Conservation (phyloP, 2,888 invertebrate species). For the Ormyrus pomaceus region DNA sequence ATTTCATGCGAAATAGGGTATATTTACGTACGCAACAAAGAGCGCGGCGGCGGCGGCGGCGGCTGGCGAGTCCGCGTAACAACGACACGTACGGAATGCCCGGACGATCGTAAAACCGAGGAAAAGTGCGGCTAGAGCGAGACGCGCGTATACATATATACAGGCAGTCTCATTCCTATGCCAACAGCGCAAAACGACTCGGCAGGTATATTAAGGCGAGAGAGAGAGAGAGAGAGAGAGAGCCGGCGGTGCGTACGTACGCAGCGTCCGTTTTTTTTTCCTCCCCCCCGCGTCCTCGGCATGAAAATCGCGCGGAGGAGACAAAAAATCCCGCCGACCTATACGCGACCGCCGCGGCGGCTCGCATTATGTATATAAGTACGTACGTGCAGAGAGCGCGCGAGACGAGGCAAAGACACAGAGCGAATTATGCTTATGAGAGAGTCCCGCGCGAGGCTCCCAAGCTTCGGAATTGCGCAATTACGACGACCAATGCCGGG, state of each 20-base stretch:
- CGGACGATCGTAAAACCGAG: slow-evolving; percentile 54
- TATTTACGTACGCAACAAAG: slow-evolving; percentile 57
- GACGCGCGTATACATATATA: slow-evolving; percentile 1
- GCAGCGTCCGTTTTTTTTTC: slow-evolving; percentile 7
- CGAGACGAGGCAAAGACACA: slow-evolving; percentile 21
- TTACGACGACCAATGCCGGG: slow-evolving; percentile 47
- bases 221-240: slow-evolving; percentile 15
- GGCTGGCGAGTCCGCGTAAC: slow-evolving; percentile 36
- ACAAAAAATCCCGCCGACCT: slow-evolving; percentile 26
- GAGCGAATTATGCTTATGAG: slow-evolving; percentile 42
- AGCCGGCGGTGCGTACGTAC: background rate
- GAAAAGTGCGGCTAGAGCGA: slow-evolving; percentile 35
- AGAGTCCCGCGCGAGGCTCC: background rate
- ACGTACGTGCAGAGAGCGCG: background rate
- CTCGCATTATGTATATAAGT: slow-evolving; percentile 21
- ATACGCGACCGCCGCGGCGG: background rate
- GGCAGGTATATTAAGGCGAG: slow-evolving; percentile 38
- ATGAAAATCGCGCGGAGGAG: slow-evolving; percentile 27
- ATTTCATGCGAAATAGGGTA: slow-evolving; percentile 55
- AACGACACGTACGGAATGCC: slow-evolving; percentile 58
- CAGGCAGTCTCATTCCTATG: slow-evolving; percentile 34
- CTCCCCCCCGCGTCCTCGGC: slow-evolving; percentile 19
- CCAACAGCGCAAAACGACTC: slow-evolving; percentile 33
- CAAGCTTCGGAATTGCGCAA: slow-evolving; percentile 54
- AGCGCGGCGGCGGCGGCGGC: slow-evolving; percentile 7